Base-by-base conservation (phyloP, 2,113 vertebrate species). In the Urocitellus parryii region DNA sequence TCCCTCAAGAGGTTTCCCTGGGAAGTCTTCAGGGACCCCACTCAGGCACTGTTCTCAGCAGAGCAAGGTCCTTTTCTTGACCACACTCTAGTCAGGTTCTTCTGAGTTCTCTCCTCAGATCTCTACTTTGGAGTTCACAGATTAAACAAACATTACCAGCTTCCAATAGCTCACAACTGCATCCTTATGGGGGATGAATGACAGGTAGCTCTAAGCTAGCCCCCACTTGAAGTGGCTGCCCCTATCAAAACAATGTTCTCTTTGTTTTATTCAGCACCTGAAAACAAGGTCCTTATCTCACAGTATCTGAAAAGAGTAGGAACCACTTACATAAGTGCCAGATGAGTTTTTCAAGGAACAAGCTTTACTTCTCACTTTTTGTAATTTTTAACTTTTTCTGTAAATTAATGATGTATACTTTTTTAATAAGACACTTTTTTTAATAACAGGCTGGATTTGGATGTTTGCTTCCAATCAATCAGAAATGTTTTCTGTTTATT, bases 381-480 rank as follows among this genome's bases (percentile, higher is more conserved):
- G 53, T 73, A 34, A 80, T 84, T 65, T 65, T 90, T 90, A 9
- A 70, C 7, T 88, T 91, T 80, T 91, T 80, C 20, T 51, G 25
- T 29, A 65, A 17, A 56, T 53, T 70, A 9, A 86, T 42, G 14
- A 34, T 37, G 48, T 67, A 22, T 4, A 58, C 25, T 91, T 63
- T 45, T 22, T 82, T 83, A 67, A 81, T 48, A 32, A 73, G 17
- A 22, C 5, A 11, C 90, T 78, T 89, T 94, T 27, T 53, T 16
- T 4, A 16, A 87, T 34, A 25, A n/a, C 39, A 58, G 22, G 68
- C 20, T 88, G 39, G 63, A 39, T 92, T 78, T 82, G 25, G 11
- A n/a, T 90, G 45, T 68, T 86, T 85, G 14, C 32, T 72, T 96
- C 14, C 37, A 91, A 37, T 88, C 92, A 81, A 63, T 78, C 7